Conservation (phyloP, 2,888 invertebrate species). For the Tetrapedia diversipes region DNA sequence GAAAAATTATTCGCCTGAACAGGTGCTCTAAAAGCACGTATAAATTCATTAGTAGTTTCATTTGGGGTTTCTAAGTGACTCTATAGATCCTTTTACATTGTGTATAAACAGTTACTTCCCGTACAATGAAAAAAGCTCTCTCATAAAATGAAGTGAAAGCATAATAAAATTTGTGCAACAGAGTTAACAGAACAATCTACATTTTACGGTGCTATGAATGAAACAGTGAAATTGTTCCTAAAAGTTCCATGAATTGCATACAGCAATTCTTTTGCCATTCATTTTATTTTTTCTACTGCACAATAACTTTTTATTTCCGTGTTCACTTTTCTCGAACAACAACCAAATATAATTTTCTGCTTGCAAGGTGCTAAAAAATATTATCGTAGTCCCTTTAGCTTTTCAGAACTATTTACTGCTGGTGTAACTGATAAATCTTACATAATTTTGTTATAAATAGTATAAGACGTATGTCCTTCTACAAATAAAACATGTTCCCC, state of each 20-base stretch:
- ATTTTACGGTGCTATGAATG: background rate
- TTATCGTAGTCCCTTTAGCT: too few relatives aligned
- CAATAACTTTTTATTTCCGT: too few relatives aligned
- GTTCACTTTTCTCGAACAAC: background rate
- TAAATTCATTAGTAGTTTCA: conserved; percentile 10
- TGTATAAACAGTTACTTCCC: background rate
- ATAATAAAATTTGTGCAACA: background rate
- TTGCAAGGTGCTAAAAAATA: too few relatives aligned
- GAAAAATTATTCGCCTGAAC: background rate
- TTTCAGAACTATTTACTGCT: too few relatives aligned
- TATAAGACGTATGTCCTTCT: too few relatives aligned
- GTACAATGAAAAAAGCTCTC: background rate
- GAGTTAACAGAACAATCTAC: background rate
- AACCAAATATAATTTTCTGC: too few relatives aligned
- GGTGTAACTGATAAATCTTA: too few relatives aligned
- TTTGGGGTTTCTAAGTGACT: background rate
- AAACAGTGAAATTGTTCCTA: background rate
- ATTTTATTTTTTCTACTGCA: too few relatives aligned
- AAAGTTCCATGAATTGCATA: background rate
- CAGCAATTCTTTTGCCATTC: too few relatives aligned
- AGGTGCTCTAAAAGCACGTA: background rate
- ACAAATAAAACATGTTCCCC: too few relatives aligned
- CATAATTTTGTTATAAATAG: too few relatives aligned
- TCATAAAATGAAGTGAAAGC: background rate
- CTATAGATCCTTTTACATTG: background rate